Evolutionary conservation across 2,888 invertebrate species (phyloP).

Genomic region (Labia minor): DNA sequence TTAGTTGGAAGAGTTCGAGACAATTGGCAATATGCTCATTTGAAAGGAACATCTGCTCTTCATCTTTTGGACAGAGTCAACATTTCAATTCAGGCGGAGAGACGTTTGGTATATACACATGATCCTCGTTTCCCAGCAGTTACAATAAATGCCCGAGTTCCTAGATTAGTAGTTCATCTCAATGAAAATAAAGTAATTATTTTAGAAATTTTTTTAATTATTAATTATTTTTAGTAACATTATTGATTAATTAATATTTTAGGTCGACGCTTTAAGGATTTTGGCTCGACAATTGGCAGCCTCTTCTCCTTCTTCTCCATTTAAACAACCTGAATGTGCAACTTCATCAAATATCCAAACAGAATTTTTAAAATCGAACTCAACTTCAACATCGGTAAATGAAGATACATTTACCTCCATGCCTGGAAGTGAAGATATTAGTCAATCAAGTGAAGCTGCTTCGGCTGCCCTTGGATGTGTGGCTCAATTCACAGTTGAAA

Average conservation of each 20-base stretch:
- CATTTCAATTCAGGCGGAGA: conserved; percentile 55
- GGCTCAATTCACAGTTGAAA: conserved; percentile 71
- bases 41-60: conserved; percentile 69
- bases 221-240: neutral
- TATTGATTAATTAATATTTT: no score
- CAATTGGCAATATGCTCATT: conserved; percentile 79
- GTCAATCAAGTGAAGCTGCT: neutral
- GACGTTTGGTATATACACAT: conserved; percentile 66
- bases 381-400: neutral
- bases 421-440: conserved; percentile 14
- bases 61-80: conserved; percentile 60
- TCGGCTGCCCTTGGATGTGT: conserved; percentile 13
- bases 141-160: conserved; percentile 73
- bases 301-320: neutral
- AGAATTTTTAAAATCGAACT: neutral
- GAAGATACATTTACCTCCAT: neutral
- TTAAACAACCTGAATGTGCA: neutral
- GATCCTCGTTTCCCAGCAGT: conserved; percentile 82
- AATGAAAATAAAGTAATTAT: conserved; percentile 75
- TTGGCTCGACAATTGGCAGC: neutral
- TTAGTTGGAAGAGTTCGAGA: conserved; percentile 79
- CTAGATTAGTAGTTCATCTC: conserved; percentile 76
- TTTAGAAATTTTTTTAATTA: neutral
- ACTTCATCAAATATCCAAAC: neutral
- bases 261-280: neutral